Conservation (phyloP, 2,113 vertebrate genomes). For the Gymnocephalus cernua region DNA sequence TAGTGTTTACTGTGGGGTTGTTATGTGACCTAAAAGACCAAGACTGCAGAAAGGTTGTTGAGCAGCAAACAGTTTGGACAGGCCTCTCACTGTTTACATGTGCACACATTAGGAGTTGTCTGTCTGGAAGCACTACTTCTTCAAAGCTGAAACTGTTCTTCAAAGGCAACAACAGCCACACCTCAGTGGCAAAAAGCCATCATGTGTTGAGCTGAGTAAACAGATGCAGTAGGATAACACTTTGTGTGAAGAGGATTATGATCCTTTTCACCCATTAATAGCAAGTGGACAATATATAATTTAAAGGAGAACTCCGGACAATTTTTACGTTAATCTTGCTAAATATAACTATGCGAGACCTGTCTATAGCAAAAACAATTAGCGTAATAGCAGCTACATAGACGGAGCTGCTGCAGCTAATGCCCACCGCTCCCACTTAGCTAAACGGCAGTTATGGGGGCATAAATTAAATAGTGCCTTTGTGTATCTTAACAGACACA, state of each 20-base stretch:
- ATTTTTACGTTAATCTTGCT: too few relatives aligned
- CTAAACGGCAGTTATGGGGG: too few relatives aligned
- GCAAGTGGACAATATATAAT: too few relatives aligned
- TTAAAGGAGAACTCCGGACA: too few relatives aligned
- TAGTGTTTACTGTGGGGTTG: slow-evolving; percentile 32
- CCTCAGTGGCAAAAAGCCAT: slow-evolving; percentile 46
- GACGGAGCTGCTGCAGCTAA: too few relatives aligned
- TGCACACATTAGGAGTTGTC: slow-evolving; percentile 37
- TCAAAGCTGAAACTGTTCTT: slow-evolving; percentile 41
- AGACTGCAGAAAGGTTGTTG: slow-evolving; percentile 35
- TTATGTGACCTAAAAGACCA: slow-evolving; percentile 30
- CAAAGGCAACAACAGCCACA: slow-evolving; percentile 55
- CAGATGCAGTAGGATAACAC: slow-evolving; percentile 33
- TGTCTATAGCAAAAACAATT: too few relatives aligned
- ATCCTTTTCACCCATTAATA: neutral
- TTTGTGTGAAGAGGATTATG: neutral
- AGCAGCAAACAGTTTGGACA: neutral
- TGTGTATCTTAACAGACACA: too few relatives aligned
- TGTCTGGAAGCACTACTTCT: slow-evolving; percentile 21
- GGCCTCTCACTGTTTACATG: slow-evolving; percentile 35
- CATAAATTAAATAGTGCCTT: too few relatives aligned
- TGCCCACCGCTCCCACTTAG: too few relatives aligned
- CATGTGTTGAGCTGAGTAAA: slow-evolving; percentile 32
- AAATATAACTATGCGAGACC: too few relatives aligned
- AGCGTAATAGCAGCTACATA: too few relatives aligned